These are phyloP conservation scores for Eustalomyia histrio DNA, from an alignment of 2,888 invertebrate genomes.

Conservation along the genomic window DNA sequence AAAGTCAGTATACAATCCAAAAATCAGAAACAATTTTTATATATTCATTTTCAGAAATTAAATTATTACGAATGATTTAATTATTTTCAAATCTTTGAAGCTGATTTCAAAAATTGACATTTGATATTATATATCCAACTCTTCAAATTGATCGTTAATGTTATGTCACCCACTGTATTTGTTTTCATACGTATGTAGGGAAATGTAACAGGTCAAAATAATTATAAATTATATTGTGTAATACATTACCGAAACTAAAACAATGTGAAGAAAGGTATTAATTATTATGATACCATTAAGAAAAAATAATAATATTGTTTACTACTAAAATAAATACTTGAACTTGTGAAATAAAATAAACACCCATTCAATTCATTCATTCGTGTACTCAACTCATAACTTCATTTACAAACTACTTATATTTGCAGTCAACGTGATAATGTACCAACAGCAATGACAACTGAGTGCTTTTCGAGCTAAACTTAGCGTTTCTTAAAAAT, in stretches of 20 bases:
- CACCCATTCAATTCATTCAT: conserved; percentile 27
- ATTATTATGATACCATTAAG: conserved; percentile 43
- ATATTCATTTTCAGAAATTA: no score
- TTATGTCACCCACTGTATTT: conserved; percentile 48
- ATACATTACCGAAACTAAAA: conserved; percentile 5
- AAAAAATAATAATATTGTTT: conserved; percentile 19
- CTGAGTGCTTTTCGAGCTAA: no score
- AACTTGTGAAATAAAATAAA: conserved; percentile 56
- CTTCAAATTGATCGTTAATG: neutral
- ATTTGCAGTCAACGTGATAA: neutral
- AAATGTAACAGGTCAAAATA: conserved; percentile 39
- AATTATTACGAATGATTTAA: no score
- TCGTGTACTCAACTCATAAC: conserved; percentile 6
- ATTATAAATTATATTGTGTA: conserved; percentile 36
- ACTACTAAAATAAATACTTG: conserved; percentile 47
- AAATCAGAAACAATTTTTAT: no score
- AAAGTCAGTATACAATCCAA: no score
- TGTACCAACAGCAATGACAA: neutral
- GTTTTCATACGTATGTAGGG: conserved; percentile 31
- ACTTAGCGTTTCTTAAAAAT: no score
- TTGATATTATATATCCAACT: no score
- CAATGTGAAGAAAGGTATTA: conserved; percentile 27
- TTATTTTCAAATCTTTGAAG: no score
- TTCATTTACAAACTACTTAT: conserved; percentile 16
- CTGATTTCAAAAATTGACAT: no score